A percentile compares a stretch with the other conserved stretches of the same genome.
Evolutionary conservation across 2,888 invertebrate genomes (phyloP).

Genomic region (Seira musarum): DNA sequence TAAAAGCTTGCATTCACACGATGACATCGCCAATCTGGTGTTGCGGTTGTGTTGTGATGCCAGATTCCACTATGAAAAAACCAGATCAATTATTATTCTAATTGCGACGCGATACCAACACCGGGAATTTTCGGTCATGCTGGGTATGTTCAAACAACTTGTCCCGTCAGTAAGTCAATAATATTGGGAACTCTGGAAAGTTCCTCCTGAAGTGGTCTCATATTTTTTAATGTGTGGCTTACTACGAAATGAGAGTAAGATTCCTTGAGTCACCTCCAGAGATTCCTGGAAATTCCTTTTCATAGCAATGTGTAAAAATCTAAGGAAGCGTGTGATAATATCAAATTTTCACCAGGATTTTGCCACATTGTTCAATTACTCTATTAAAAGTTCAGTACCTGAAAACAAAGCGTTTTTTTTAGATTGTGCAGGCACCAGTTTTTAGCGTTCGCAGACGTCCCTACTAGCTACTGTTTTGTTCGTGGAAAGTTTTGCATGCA

Average conservation of each 20-base stretch:
- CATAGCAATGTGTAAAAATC: too few species aligned
- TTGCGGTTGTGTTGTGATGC: background rate
- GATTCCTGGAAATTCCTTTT: background rate
- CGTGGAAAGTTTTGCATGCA: slow-evolving; percentile 7
- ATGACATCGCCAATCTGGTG: slow-evolving; percentile 12
- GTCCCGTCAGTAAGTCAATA: too few species aligned
- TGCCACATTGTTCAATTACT: too few species aligned
- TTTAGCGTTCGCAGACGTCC: background rate
- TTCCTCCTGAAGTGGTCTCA: background rate
- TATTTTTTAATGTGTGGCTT: background rate
- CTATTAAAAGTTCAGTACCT: too few species aligned
- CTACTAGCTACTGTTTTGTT: background rate
- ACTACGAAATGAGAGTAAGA: background rate
- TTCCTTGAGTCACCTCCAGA: background rate
- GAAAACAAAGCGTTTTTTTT: too few species aligned
- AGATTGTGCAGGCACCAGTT: too few species aligned
- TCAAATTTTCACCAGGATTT: too few species aligned
- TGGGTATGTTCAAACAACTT: too few species aligned
- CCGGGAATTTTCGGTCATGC: too few species aligned
- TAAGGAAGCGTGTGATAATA: too few species aligned
- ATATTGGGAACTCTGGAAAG: too few species aligned
- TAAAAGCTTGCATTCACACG: slow-evolving; percentile 33
- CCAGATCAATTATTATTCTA: slow-evolving; percentile 20
- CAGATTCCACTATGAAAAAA: background rate
- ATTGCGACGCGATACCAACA: background rate